Base-by-base conservation (phyloP, 2,113 vertebrate species). In the rat (Rattus norvegicus) region DNA sequence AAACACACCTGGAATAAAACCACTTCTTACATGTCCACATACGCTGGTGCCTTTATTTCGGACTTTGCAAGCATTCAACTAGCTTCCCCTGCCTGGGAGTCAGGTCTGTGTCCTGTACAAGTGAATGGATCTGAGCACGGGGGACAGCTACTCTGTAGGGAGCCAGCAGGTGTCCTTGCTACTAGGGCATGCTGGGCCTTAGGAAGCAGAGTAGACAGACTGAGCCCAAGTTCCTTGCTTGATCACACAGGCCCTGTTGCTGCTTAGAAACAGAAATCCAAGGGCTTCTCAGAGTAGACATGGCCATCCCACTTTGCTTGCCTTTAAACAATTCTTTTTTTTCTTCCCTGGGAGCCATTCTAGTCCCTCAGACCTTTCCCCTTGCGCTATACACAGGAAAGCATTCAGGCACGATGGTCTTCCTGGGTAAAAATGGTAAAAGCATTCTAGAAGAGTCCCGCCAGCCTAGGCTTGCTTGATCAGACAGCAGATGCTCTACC, bases 1-100 rank as follows among this genome's bases (percentile, higher is more conserved):
- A 98, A 97, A 94, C 89, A 95, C 97, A 97, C 97, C 98, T 97
- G 97, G 97, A 99, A 99, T 99, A 99, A 99, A 99, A 98, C 97
- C 93, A 97, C 98, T 98, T 99, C 97, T 98, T 97, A 98, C 97
- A 96, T 87, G 92, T 91, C 12, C 0, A 22, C 12, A 67, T 96
- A 92, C 33, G 72, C 54, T 14, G 3, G 76, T 0, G 19, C 63
- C 85, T 97, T 88, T 56, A 67, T 95, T 96, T 39, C 81, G 1
- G 30, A 86, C 17, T 39, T 47, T 54, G 59, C 36, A 19, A 54
- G 33, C 80, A 76, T 84, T 56, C 36, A 30, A 43, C 1, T 49
- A 47, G 36, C 61, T 36, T 84, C 76, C 76, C 17, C n/a, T 1
- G 22, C 86, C 83, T 14, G 0, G 43, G 33, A 87, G 28, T 19